These are phyloP conservation scores for Drosophila pegasa DNA, from an alignment of 2,888 invertebrate species.

Conservation along the genomic window DNA sequence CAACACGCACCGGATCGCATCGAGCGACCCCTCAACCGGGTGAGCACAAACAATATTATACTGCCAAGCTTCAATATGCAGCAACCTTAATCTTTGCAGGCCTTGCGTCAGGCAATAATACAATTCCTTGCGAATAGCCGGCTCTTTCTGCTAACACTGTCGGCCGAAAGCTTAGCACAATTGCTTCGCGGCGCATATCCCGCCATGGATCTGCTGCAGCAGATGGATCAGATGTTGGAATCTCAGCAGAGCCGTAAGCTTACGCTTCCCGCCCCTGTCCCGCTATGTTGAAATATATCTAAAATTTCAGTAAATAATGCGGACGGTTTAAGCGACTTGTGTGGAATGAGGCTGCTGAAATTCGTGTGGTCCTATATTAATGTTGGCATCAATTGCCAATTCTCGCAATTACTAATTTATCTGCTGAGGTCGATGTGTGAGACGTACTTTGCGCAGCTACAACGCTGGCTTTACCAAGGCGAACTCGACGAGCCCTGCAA, in stretches of 20 bases:
- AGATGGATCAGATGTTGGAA: slow-evolving; percentile 77
- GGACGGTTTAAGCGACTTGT: slow-evolving; percentile 70
- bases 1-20: not conserved
- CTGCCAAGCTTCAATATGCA: too few relatives aligned
- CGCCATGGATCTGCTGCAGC: slow-evolving; percentile 77
- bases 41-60: slow-evolving; percentile 8
- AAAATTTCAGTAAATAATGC: slow-evolving; percentile 65
- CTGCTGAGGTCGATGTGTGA: slow-evolving; percentile 82
- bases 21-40: slow-evolving; percentile 64
- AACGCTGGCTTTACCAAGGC: slow-evolving; percentile 95
- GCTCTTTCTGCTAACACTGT: slow-evolving; percentile 76
- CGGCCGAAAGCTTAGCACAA: slow-evolving; percentile 68
- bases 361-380: slow-evolving; percentile 82
- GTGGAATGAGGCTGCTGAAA: slow-evolving; percentile 68
- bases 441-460: slow-evolving; percentile 86
- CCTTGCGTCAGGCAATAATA: slow-evolving; percentile 87
- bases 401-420: slow-evolving; percentile 80
- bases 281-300: not conserved
- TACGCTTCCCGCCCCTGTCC: too few relatives aligned
- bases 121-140: slow-evolving; percentile 88
- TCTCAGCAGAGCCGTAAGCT: slow-evolving; percentile 76
- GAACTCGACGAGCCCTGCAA: slow-evolving; percentile 91
- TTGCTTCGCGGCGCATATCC: slow-evolving; percentile 72
- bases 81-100: slow-evolving; percentile 83
- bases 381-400: slow-evolving; percentile 75